phyloP scores from a whole-genome alignment of 2,888 invertebrate genomes.

The Drosophila ezoana region DNA sequence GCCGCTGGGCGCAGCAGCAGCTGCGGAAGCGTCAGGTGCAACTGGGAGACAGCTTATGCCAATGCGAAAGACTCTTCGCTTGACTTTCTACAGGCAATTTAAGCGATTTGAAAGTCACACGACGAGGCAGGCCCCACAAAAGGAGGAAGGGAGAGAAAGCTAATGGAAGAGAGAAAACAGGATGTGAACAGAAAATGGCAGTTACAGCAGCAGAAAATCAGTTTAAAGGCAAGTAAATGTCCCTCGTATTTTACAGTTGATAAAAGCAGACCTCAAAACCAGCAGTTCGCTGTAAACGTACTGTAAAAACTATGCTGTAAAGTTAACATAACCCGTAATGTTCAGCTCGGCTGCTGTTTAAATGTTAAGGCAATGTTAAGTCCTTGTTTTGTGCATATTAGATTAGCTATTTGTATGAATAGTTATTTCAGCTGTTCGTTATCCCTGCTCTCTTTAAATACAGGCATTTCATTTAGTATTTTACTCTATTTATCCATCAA shows the following conservation, averaged over 20 bases:
- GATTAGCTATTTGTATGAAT: background rate
- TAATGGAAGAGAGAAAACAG: background rate
- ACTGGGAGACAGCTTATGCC: constrained; percentile 35
- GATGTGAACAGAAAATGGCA: constrained; percentile 1
- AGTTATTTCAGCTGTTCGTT: too few species aligned
- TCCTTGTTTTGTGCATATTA: too few species aligned
- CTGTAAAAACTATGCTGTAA: too few species aligned
- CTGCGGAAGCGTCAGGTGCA: constrained; percentile 38
- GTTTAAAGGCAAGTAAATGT: background rate
- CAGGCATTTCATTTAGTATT: background rate
- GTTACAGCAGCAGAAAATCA: constrained; percentile 2
- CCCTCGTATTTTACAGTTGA: background rate
- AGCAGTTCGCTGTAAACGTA: background rate
- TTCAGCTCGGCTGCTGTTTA: background rate
- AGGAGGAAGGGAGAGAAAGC: constrained; percentile 2
- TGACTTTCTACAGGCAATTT: constrained; percentile 60
- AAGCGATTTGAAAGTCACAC: constrained; percentile 67
- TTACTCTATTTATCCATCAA: background rate
- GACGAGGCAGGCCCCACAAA: constrained; percentile 5
- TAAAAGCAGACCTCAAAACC: too few species aligned
- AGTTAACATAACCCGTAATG: background rate
- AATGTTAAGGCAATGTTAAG: background rate
- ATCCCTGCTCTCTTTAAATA: too few species aligned
- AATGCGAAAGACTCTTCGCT: constrained; percentile 13
- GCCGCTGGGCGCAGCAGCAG: constrained; percentile 30